Evolutionary conservation across 2,113 vertebrate species (phyloP), one percentile per base, ranked within the genome.

Genomic region (Larimichthys crocea): DNA sequence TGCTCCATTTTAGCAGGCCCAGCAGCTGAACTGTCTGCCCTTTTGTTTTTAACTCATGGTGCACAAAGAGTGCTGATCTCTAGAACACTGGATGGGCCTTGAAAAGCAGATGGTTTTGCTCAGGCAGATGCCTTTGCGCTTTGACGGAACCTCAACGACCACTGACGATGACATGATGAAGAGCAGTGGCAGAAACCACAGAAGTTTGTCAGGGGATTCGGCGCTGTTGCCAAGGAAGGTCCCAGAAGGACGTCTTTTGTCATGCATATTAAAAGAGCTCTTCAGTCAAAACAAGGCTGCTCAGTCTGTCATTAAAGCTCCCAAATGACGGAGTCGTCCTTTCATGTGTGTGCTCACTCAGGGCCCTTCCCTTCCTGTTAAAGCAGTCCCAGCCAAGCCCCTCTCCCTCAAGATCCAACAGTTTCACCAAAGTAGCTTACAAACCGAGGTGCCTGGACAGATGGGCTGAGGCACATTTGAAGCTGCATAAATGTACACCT

Each of bases 201-300:
- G 24, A 35, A 66, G 67, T 83, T 79, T 85, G 79, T 87, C 61
- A 46, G 74, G 84, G 68, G 88, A 77, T 80, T 66, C 12, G 20
- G 57, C 49, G 42, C 56, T 53, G 70, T 88, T 82, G 82, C 81
- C 72, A 52, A 59, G 84, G 48, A 75, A 65, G 61, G 78, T 80
- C 76, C 77, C 79, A 76, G 60, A 90, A 71, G 70, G 81, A 74
- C 60, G 52, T 83, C 80, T 89, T 91, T 93, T 92, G 89, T 92
- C 84, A 89, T 86, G 90, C 70, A 88, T 90, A 92, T 89, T 89
- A 80, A 89, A 91, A 91, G 85, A 86, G 76, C 83, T 86, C 85
- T 85, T 88, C 82, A 92, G 92, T 90, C 92, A 92, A 90, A 93
- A 94, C 92, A 94, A 89, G 86, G 63, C 83, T 12, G 68, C 87